These are phyloP conservation scores for Piaya cayana DNA, from an alignment of 2,113 vertebrate species.

Conservation along the genomic window DNA sequence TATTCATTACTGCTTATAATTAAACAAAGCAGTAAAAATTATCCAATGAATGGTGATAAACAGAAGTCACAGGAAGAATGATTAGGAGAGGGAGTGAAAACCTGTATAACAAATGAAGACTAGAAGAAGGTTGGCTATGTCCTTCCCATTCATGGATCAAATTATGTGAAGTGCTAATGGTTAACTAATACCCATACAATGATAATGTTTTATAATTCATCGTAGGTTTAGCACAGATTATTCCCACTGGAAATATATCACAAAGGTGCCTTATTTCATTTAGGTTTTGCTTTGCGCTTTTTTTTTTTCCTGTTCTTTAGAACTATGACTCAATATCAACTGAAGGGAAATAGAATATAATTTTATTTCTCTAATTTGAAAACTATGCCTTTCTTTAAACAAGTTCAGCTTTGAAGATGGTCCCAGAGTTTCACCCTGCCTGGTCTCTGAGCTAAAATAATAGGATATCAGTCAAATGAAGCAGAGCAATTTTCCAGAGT, in stretches of 20 bases:
- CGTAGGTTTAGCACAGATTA: neutral
- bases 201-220: neutral
- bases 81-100: neutral
- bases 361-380: neutral
- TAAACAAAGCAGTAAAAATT: neutral
- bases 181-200: neutral
- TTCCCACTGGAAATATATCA: neutral
- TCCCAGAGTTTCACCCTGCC: neutral
- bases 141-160: neutral
- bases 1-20: neutral
- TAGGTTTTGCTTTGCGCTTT: neutral
- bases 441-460: neutral
- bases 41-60: neutral
- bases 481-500: neutral
- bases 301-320: neutral
- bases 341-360: neutral
- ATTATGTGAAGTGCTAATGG: neutral
- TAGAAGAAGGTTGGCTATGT: neutral
- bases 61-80: neutral
- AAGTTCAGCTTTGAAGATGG: neutral
- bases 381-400: neutral
- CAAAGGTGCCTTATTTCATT: neutral
- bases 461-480: neutral
- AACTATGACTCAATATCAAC: neutral
- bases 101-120: neutral